These are phyloP conservation scores for Gopherus flavomarginatus DNA, from an alignment of 2,113 vertebrate species.

Conservation along the genomic window DNA sequence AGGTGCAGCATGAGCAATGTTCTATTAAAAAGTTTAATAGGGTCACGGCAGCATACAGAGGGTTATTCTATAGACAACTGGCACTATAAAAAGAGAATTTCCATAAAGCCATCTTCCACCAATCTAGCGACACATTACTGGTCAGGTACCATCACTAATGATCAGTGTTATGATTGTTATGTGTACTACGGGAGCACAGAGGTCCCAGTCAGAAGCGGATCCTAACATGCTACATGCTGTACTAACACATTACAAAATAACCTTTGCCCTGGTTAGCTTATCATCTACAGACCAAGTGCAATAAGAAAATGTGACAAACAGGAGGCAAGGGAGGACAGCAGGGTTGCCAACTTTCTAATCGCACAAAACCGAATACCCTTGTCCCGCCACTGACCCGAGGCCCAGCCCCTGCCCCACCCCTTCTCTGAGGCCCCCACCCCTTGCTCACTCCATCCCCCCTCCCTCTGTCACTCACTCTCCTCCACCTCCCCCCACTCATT, in stretches of 20 bases:
- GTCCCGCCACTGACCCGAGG: too few relatives aligned
- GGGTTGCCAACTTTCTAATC: too few relatives aligned
- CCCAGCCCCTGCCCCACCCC: too few relatives aligned
- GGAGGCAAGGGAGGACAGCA: neutral
- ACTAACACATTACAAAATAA: neutral
- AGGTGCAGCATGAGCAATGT: neutral
- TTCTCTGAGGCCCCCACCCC: too few relatives aligned
- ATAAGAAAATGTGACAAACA: neutral
- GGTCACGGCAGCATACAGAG: neutral
- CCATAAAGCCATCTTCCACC: neutral
- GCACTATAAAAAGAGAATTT: neutral
- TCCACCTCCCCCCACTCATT: too few relatives aligned
- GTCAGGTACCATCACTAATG: neutral
- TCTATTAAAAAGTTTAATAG: fast-evolving
- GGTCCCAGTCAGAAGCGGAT: neutral
- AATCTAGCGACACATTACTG: neutral
- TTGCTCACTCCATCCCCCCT: too few relatives aligned
- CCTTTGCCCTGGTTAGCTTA: neutral
- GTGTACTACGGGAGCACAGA: neutral
- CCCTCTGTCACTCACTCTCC: too few relatives aligned
- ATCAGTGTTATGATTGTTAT: neutral
- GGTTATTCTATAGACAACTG: neutral
- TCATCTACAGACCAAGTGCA: neutral
- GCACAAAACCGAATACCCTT: too few relatives aligned
- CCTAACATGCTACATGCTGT: neutral